Evolutionary conservation across 2,113 vertebrate genomes (phyloP), one percentile per base, ranked within the genome.

Genomic region (Holacanthus passer): DNA sequence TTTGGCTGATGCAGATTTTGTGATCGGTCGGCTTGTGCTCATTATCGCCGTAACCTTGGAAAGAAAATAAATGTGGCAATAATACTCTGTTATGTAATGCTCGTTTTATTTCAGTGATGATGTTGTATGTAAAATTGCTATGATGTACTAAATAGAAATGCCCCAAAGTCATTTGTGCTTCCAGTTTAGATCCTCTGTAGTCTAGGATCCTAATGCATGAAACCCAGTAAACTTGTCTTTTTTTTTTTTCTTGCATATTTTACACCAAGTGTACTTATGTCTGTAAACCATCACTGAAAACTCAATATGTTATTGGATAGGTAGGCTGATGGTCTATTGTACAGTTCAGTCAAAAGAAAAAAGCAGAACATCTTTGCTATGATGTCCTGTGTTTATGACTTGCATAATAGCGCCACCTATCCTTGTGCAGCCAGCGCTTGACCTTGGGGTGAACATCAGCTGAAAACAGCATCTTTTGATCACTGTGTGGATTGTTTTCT

Each of bases 181-280:
- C 93, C 94, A 92, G 55, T 87, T 90, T 53, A 47, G 79, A 87
- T 92, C 83, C 86, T 89, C 59, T 84, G 69, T 91, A 76, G 78
- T 91, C 76, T 24, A 60, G 90, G 91, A 91, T 91, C 90, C 48
- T 82, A 86, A 90, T 92, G 93, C 93, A 94, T 94, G 93, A 93
- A 84, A 89, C 70, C 88, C 85, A 64, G 79, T 91, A 41, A 90
- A 84, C 63, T 66, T 76, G 78, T 91, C 35, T 59, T 39, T 47
- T 63, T 4, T 55, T 58, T 56, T 69, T 58, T 47, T 55, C 31
- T 70, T 77, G 41, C 86, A 71, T 74, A 82, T 92, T 88, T 87
- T 52, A 91, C 92, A 93, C 92, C 83, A 94, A 94, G 93, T 94
- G 92, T 93, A 93, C 91, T 93, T 94, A 94, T 65, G 88, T 93